Evolutionary conservation across 2,888 invertebrate genomes (phyloP), one percentile per base, ranked within the genome.

Genomic region (Synanthedon tipuliformis): DNA sequence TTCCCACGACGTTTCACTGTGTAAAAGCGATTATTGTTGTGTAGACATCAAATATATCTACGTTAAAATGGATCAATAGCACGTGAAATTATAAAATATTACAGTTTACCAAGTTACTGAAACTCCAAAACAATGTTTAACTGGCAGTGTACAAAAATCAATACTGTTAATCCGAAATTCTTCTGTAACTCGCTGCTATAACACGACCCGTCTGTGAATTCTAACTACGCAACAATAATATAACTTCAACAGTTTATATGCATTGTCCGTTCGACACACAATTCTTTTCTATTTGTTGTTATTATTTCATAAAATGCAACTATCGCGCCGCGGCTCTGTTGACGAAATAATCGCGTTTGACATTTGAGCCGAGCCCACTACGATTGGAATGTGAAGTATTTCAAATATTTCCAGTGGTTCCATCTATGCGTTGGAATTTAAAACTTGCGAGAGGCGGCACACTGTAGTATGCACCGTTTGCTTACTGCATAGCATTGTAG

Each of bases 301-400:
- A 71, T 81, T 84, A 83, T 79, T 85, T 83, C 70, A 80, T 79
- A 79, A 84, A 84, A 83, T 77, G 78, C 87, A 85, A 82, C 86
- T 86, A 81, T 74, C 85, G 81, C 86, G 83, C 83, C 81, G 81
- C 83, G 81, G 75, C 76, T 82, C 86, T 87, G 86, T 88, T 88
- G 88, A 88, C 84, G 88, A 88, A 88, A 88, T 88, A 88, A 84
- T 85, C 78, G 81, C 89, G 90, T 90, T 91, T 90, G 90, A 91
- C 90, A 90, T 91, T 90, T 90, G 89, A 89, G 90, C 90, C 90
- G 90, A 89, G 90, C 90, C 90, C 90, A 90, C 89, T 84, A 88
- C 88, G 82, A 78, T 81, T 71, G 90, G 91, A 89, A 90, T 90
- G 88, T 78, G 68, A 68, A 89, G 90, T 89, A 91, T 91, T 89